phyloP scores from a whole-genome alignment of 1,140 invertebrate species.

The Zophobas atratus region DNA sequence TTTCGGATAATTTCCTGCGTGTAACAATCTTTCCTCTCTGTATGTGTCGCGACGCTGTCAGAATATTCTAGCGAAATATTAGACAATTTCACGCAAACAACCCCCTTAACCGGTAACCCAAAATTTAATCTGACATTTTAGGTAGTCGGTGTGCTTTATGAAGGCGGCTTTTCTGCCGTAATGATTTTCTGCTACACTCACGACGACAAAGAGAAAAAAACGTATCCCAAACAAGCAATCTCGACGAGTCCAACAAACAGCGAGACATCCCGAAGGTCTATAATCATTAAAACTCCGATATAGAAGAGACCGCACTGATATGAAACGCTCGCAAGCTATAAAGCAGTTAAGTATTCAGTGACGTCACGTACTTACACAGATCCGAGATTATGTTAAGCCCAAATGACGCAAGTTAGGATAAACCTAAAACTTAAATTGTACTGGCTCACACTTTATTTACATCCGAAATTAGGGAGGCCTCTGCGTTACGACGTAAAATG shows the following conservation, averaged over 20 bases:
- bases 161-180: slow-evolving; percentile 28
- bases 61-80: slow-evolving; percentile 42
- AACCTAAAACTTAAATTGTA: slow-evolving; percentile 45
- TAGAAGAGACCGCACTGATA: slow-evolving; percentile 29
- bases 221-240: background rate
- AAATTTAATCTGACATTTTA: slow-evolving; percentile 48
- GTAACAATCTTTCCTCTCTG: slow-evolving; percentile 36
- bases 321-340: slow-evolving; percentile 26
- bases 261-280: slow-evolving; percentile 8
- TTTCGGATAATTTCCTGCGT: slow-evolving; percentile 37
- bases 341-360: slow-evolving; percentile 45
- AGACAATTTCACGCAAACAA: slow-evolving; percentile 48
- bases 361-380: slow-evolving; percentile 45
- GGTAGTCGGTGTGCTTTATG: slow-evolving; percentile 40
- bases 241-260: slow-evolving; percentile 6
- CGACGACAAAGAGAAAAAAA: slow-evolving; percentile 19
- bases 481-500: slow-evolving; percentile 1
- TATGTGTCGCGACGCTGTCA: slow-evolving; percentile 37
- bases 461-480: slow-evolving; percentile 34
- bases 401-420: slow-evolving; percentile 42
- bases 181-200: slow-evolving; percentile 32
- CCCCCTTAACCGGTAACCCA: slow-evolving; percentile 43
- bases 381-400: slow-evolving; percentile 44
- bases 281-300: slow-evolving; percentile 43
- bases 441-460: slow-evolving; percentile 43